Conservation (phyloP, 1,140 invertebrate genomes). For the Neodiprion virginianus region DNA sequence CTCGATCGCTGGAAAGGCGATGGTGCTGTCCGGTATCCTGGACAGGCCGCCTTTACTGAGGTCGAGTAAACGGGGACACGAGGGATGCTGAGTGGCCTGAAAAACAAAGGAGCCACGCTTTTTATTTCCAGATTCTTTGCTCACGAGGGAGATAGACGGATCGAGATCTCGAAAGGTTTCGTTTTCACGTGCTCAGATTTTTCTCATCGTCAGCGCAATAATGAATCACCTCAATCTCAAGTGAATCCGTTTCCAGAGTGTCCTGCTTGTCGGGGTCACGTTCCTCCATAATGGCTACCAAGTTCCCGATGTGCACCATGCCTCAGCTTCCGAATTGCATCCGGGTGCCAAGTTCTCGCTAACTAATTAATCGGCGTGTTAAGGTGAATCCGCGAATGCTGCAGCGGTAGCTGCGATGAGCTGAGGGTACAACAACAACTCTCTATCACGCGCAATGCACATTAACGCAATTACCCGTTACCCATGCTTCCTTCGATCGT, state of each 20-base stretch:
- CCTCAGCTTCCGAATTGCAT: constrained; percentile 16
- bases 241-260: constrained; percentile 55
- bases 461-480: too few relatives aligned
- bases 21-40: constrained; percentile 52
- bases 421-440: too few relatives aligned
- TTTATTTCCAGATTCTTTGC: background rate
- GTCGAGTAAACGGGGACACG: constrained; percentile 55
- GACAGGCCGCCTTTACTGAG: constrained; percentile 54
- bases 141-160: too few relatives aligned
- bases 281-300: constrained; percentile 51
- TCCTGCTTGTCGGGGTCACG: constrained; percentile 42
- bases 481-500: too few relatives aligned
- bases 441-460: too few relatives aligned
- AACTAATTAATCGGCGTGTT: too few relatives aligned
- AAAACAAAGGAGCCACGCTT: constrained; percentile 28
- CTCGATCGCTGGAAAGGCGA: constrained; percentile 57
- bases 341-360: too few relatives aligned
- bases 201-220: background rate
- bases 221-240: constrained; percentile 53
- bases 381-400: too few relatives aligned
- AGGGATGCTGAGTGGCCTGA: constrained; percentile 57
- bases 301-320: constrained; percentile 45
- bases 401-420: too few relatives aligned
- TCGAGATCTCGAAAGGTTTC: too few relatives aligned
- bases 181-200: background rate